Evolutionary conservation across 1,140 invertebrate genomes (phyloP).

Genomic region (Pristionchus pacificus): DNA sequence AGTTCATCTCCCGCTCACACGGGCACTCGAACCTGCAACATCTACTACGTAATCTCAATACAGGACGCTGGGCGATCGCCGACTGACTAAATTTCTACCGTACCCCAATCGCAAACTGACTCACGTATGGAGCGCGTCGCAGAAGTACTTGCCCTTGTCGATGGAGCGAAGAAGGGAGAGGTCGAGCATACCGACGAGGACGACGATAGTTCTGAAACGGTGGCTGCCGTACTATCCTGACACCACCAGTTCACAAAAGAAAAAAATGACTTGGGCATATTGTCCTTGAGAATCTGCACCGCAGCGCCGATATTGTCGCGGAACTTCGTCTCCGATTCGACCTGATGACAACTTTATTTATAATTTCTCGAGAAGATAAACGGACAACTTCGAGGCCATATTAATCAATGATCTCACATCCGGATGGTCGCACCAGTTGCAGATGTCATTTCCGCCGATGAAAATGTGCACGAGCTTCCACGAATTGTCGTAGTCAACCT

Average conservation of each 20-base stretch:
- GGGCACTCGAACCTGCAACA: constrained; percentile 40
- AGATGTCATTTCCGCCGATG: constrained; percentile 79
- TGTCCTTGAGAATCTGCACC: constrained; percentile 62
- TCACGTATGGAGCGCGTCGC: constrained; percentile 43
- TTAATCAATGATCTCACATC: too few species aligned
- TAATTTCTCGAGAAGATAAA: too few species aligned
- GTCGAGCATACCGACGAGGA: constrained; percentile 39
- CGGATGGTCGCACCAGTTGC: constrained; percentile 72
- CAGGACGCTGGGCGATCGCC: not conserved
- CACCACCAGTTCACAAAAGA: too few species aligned
- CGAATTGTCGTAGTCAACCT: too few species aligned
- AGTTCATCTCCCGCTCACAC: constrained; percentile 38
- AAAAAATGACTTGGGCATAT: constrained; percentile 57
- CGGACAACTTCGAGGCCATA: too few species aligned
- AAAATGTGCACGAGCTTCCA: too few species aligned
- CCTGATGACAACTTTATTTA: too few species aligned
- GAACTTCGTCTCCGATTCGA: too few species aligned
- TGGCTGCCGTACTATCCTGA: constrained; percentile 57
- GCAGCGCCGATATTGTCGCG: too few species aligned
- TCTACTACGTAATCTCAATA: not conserved
- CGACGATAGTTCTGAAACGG: constrained; percentile 47
- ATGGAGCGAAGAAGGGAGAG: constrained; percentile 39
- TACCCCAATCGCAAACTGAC: not conserved
- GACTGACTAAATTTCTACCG: not conserved
- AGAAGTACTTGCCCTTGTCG: constrained; percentile 37